Evolutionary conservation across 2,113 vertebrate species (phyloP).

Genomic region (Sterrhoptilus dennistouni): DNA sequence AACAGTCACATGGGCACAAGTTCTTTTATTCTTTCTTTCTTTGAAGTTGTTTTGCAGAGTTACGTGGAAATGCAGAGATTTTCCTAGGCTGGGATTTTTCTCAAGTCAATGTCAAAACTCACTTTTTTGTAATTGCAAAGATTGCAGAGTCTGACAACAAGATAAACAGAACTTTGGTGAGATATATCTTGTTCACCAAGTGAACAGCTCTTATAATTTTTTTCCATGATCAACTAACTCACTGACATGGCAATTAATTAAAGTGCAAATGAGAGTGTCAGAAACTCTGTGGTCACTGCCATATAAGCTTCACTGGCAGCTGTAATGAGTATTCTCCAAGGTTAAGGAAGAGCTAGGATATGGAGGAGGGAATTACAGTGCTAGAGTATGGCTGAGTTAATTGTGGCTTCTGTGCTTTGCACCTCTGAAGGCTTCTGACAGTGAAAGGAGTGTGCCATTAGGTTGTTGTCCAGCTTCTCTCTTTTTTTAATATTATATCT

Average conservation of each 20-base stretch:
- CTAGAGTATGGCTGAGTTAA: not conserved
- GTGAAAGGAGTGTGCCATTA: not conserved
- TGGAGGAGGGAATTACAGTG: not conserved
- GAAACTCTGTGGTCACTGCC: not conserved
- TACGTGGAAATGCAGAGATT: not conserved
- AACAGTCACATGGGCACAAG: not conserved
- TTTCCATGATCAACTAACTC: not conserved
- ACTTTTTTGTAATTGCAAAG: not conserved
- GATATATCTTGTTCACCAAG: not conserved
- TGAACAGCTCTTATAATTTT: not conserved
- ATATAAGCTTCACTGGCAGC: not conserved
- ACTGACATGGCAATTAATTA: not conserved
- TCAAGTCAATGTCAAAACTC: not conserved
- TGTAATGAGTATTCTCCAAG: not conserved
- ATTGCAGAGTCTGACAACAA: not conserved
- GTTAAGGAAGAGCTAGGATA: not conserved
- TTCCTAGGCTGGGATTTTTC: not conserved
- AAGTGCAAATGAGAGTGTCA: not conserved
- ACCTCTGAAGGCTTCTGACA: not conserved
- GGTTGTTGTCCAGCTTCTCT: not conserved
- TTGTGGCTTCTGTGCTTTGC: not conserved
- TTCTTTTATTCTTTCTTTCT: not conserved
- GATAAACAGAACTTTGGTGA: not conserved
- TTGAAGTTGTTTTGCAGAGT: not conserved
- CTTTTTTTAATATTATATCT: not conserved